These are phyloP conservation scores for Myotis brandtii DNA, from an alignment of 2,113 vertebrate species.

Conservation along the genomic window DNA sequence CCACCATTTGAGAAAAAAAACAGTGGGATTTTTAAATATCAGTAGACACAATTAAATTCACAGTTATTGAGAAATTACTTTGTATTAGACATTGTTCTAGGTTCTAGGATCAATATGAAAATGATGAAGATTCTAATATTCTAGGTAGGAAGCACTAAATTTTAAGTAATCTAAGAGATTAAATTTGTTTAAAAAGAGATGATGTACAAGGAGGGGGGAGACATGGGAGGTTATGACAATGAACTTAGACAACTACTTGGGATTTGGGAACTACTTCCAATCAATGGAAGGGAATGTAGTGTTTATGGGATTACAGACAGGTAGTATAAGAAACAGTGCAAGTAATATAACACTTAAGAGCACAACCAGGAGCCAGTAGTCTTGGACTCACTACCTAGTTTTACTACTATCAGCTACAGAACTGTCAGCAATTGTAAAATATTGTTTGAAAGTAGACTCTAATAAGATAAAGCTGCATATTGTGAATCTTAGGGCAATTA, in stretches of 20 bases:
- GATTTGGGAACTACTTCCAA: neutral
- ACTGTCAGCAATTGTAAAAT: neutral
- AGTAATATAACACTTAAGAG: neutral
- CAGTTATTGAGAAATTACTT: neutral
- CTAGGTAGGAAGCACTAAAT: neutral
- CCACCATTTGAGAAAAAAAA: neutral
- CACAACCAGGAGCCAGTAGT: neutral
- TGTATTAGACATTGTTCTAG: neutral
- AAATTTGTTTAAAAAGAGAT: conserved; percentile 15
- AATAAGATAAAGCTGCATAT: neutral
- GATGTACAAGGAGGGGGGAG: neutral
- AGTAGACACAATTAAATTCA: neutral
- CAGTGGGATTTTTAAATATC: neutral
- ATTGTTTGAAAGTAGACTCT: neutral
- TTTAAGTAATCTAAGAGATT: conserved; percentile 37
- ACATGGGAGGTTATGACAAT: neutral
- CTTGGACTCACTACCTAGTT: neutral
- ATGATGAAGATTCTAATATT: neutral
- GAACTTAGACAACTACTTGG: neutral
- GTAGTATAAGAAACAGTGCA: neutral
- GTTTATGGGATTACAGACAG: neutral
- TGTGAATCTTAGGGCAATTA: neutral
- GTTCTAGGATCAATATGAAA: neutral
- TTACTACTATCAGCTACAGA: neutral
- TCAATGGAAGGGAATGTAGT: neutral